A percentile compares a stretch with the other conserved stretches of the same genome.
Conservation (phyloP, 2,797 vertebrate genomes). For the Pyrocephalus nanus region DNA sequence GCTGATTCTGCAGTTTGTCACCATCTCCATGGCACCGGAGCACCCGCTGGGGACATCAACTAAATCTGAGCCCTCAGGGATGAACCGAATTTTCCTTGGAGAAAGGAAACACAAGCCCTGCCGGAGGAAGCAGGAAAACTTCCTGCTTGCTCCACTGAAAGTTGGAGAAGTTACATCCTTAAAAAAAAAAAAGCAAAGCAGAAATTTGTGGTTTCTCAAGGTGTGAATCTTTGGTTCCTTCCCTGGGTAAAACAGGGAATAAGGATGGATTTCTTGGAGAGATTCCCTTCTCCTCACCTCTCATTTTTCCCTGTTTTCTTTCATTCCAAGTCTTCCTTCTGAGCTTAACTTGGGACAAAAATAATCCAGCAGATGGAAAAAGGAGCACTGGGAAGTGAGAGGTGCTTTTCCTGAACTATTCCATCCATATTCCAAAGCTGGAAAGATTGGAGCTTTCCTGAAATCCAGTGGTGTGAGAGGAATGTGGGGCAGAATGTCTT, state of each 20-base stretch:
- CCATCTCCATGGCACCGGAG: not conserved
- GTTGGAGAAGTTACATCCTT: not conserved
- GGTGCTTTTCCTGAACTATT: not conserved
- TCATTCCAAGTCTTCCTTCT: not conserved
- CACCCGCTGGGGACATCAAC: not conserved
- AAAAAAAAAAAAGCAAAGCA: not conserved
- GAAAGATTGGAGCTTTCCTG: not conserved
- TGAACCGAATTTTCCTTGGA: not conserved
- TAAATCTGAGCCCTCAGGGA: not conserved
- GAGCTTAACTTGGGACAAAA: not conserved
- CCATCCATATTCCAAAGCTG: not conserved
- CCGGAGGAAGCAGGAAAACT: not conserved
- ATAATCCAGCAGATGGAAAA: not conserved
- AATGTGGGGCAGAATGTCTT: not conserved
- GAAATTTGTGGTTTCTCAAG: not conserved
- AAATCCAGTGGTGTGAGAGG: not conserved
- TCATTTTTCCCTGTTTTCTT: not conserved
- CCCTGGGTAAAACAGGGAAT: not conserved
- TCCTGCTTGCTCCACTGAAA: not conserved
- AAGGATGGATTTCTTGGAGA: not conserved
- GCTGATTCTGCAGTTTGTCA: conserved; percentile 26
- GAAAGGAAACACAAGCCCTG: not conserved
- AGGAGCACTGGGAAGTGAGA: not conserved
- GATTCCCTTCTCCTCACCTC: not conserved
- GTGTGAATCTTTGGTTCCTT: not conserved